Percentiles rank a stretch among this genome's conserved stretches.
These are phyloP conservation scores for Drosophila mettleri DNA, from an alignment of 2,888 invertebrate genomes.

Conservation along the genomic window DNA sequence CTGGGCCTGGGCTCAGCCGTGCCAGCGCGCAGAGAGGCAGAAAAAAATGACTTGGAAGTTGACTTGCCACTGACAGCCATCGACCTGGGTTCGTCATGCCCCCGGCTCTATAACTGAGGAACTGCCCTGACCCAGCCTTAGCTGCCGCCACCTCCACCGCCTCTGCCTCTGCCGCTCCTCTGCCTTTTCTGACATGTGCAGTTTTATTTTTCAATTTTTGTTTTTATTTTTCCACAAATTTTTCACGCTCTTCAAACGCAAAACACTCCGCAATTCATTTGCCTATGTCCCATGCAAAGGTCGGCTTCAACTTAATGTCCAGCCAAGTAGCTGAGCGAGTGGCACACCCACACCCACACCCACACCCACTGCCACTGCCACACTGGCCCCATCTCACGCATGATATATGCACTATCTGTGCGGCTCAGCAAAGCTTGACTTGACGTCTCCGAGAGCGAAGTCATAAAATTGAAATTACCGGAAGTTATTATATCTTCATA, in stretches of 20 bases:
- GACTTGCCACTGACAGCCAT: conserved; percentile 77
- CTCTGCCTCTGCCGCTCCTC: neutral
- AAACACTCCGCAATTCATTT: conserved; percentile 76
- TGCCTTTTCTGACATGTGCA: conserved; percentile 66
- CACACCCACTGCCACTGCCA: neutral
- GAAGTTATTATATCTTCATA: conserved; percentile 84
- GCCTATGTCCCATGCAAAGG: conserved; percentile 52
- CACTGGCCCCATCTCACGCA: neutral
- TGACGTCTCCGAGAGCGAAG: conserved; percentile 57
- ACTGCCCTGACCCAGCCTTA: conserved; percentile 12
- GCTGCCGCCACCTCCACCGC: neutral
- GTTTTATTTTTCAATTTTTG: conserved; percentile 47
- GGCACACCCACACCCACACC: conserved; percentile 5
- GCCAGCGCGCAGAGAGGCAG: conserved; percentile 29
- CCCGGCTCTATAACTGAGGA: conserved; percentile 11
- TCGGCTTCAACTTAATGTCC: conserved; percentile 47
- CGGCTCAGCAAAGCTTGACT: conserved; percentile 64
- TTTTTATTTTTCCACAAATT: conserved; percentile 60
- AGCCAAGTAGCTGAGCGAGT: conserved; percentile 42
- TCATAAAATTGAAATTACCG: conserved; percentile 82
- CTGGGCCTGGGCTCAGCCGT: conserved; percentile 50
- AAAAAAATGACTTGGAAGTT: conserved; percentile 69
- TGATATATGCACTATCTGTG: conserved; percentile 64
- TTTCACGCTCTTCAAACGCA: conserved; percentile 81
- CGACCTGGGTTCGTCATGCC: conserved; percentile 75